Percentiles rank a stretch among this genome's conserved stretches.
phyloP scores from a whole-genome alignment of 2,113 vertebrate genomes.

The Alethe castanea region DNA sequence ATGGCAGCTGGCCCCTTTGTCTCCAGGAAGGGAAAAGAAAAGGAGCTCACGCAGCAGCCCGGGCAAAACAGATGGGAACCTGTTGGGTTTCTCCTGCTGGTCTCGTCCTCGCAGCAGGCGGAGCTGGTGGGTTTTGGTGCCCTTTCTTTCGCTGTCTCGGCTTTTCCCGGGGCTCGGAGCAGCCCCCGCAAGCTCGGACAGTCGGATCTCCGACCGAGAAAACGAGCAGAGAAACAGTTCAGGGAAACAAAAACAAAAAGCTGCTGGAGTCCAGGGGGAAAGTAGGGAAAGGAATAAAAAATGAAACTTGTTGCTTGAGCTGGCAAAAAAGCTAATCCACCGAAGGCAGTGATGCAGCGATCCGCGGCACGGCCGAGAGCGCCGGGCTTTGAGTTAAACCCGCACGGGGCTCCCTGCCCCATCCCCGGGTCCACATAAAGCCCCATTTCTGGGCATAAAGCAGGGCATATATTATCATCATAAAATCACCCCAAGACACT shows the following conservation, averaged over 20 bases:
- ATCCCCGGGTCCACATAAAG: not conserved
- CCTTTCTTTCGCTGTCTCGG: not conserved
- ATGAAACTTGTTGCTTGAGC: not conserved
- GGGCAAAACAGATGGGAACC: not conserved
- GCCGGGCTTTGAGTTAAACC: not conserved
- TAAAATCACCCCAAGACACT: not conserved
- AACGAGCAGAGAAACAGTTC: not conserved
- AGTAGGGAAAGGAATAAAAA: not conserved
- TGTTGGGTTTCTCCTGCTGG: no score
- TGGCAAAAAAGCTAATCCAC: not conserved
- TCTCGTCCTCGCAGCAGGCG: not conserved
- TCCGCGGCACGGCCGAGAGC: rapidly evolving
- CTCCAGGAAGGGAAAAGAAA: not conserved
- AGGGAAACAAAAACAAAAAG: not conserved
- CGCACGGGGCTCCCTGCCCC: no score
- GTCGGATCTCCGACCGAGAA: not conserved
- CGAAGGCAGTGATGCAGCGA: no score
- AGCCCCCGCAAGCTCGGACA: no score
- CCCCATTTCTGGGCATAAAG: not conserved
- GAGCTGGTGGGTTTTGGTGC: not conserved
- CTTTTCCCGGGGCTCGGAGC: not conserved
- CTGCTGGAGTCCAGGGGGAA: not conserved
- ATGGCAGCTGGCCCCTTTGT: not conserved
- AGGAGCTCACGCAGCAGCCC: not conserved
- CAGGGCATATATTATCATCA: not conserved